Conservation (phyloP, 2,797 vertebrate species). For the Pseudotriccus pelzelni region DNA sequence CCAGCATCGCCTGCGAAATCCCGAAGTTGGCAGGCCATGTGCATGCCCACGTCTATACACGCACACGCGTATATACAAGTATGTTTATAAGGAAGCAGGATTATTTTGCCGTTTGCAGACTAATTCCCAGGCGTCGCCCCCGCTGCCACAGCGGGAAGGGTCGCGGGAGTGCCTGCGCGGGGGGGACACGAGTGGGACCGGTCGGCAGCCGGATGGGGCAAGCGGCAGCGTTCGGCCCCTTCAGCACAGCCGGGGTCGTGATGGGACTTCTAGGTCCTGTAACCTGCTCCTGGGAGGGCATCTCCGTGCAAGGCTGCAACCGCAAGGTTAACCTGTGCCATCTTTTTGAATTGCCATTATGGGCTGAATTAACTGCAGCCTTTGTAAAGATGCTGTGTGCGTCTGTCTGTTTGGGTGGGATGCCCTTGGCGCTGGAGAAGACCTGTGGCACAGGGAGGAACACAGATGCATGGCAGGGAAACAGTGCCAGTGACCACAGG, state of each 20-base stretch:
- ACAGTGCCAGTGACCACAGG: neutral
- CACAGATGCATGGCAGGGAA: rapidly evolving
- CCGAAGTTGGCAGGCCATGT: neutral
- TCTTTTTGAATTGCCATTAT: neutral
- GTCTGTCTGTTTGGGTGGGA: neutral
- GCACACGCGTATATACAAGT: rapidly evolving
- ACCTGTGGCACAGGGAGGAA: neutral
- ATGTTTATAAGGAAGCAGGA: neutral
- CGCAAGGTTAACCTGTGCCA: rapidly evolving
- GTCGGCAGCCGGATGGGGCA: neutral
- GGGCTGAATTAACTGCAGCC: neutral
- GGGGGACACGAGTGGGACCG: neutral
- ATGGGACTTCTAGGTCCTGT: rapidly evolving
- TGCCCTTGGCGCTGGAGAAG: neutral
- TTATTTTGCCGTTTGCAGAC: neutral
- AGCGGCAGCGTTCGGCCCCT: rapidly evolving
- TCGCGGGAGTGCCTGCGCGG: neutral
- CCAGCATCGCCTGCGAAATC: neutral
- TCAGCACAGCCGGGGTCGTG: neutral
- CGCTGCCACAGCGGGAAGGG: neutral
- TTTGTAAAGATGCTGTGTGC: neutral
- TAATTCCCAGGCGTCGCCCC: neutral
- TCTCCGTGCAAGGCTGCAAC: rapidly evolving
- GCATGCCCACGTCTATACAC: rapidly evolving
- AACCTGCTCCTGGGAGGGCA: neutral